Evolutionary conservation across 2,888 invertebrate species (phyloP), one percentile per base, ranked within the genome.

Genomic region (Conchocele bisecta): DNA sequence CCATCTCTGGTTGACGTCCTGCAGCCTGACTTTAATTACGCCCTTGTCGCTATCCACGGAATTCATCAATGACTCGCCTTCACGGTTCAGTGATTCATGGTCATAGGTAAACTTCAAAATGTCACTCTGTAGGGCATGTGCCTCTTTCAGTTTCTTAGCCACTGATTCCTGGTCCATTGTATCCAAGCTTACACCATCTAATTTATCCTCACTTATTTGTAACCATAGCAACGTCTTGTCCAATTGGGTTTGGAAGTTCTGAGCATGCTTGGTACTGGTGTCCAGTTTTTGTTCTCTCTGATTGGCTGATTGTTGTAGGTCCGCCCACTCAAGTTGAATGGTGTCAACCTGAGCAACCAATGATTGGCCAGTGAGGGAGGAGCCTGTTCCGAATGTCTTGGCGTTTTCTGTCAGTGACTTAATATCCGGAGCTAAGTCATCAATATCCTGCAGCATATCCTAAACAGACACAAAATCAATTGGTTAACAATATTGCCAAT

Each of bases 41-140:
- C 97, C 97, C 88, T 97, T 96, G 88, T 98, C 98, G 56, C 95
- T 94, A 89, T 98, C 98, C 83, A 97, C 97, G 50, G 96, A 94
- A 0, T 94, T 94, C 56, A 98, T 93, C 93, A 98, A 96, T 0
- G 96, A 95, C 85, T 97, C 97, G 0, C 98, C 98, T 3, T 86
- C 86, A 22, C 75, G 68, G 57, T 87, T 88, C 72, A 89, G 73
- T 20, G 73, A 96, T 87, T 98, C 98, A 86, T 95, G 97, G 91
- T 98, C 98, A 11, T 97, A 97, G 15, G 96, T 96, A 86, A 96
- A 96, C 91, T 97, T 96, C 95, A 97, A 96, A 0, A 98, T 95
- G 85, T 98, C 98, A 86, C 97, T 97, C 83, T 97, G 94, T 93
- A 98, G 95, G 53, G 94, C 82, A 86, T 97, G 96, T 61, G 98